Evolutionary conservation across 2,113 vertebrate species (phyloP), one percentile per base, ranked within the genome.

Genomic region (Triplophysa siluroides): DNA sequence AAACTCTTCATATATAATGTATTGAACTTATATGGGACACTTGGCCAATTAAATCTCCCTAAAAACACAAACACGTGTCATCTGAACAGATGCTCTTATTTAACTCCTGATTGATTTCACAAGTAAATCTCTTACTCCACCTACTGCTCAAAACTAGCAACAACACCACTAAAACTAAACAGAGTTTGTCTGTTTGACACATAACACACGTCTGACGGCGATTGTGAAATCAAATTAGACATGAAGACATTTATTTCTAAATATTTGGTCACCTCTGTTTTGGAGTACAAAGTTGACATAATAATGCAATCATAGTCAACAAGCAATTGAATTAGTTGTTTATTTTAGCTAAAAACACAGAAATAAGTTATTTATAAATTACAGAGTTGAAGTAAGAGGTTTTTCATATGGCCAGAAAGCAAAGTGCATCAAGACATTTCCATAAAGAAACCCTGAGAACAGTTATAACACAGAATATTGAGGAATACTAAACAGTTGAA

Each of bases 361-460:
- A 60, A 73, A 56, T 56, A 56, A 56, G 54, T 56, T 73, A 73
- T 60, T 23, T 60, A 73, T 73, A 73, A 73, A 73, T 73, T 73
- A 73, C 52, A 73, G 23, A 23, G 41, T 68, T 8, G n/a, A 66
- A 41, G 33, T 41, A 65, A 4, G 24, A 8, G n/a, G 3, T 2
- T 18, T 70, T 29, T 56, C 69, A 56, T 58, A 52, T 23, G 41
- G 54, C 43, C 29, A 24, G 52, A 72, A 73, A 43, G 54, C 70
- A 73, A 73, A 73, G 70, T 73, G 70, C 70, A 60, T 73, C 16
- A 38, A 41, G 12, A 73, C 19, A 73, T 73, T 73, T 73, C 70
- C 54, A 60, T 13, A 41, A 14, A 29, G 70, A 73, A 73, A 73
- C 54, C 70, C 56, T 73, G 70, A 73, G 70, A 73, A 73, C 70